A percentile compares a stretch with the other conserved stretches of the same genome.
Conservation (phyloP, 2,888 invertebrate species). For the Bellardia bayeri region DNA sequence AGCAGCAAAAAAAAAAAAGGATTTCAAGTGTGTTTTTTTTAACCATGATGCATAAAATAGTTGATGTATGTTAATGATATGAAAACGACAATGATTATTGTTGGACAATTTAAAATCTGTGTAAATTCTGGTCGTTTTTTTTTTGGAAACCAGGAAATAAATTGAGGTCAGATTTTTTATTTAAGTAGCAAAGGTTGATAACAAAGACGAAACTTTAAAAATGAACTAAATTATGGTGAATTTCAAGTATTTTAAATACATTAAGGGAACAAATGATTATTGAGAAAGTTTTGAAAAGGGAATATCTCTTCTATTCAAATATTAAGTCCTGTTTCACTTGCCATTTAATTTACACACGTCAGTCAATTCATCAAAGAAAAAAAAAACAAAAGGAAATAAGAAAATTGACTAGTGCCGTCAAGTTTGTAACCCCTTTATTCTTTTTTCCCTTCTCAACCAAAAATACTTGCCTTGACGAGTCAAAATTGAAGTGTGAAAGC, state of each 20-base stretch:
- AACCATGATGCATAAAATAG: constrained; percentile 51
- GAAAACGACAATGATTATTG: constrained; percentile 41
- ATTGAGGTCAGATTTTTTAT: constrained; percentile 48
- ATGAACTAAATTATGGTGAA: background rate
- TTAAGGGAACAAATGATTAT: background rate
- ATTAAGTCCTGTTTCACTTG: too few relatives aligned
- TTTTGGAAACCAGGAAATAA: constrained; percentile 52
- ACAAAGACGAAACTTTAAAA: background rate
- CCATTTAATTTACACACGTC: too few relatives aligned
- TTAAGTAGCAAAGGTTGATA: background rate
- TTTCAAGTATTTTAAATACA: background rate
- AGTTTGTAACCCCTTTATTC: too few relatives aligned
- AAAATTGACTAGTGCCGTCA: too few relatives aligned
- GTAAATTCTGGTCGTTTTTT: background rate
- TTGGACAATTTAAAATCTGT: constrained; percentile 30
- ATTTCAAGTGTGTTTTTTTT: background rate
- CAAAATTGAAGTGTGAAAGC: too few relatives aligned
- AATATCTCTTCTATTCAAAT: too few relatives aligned
- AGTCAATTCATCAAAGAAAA: too few relatives aligned
- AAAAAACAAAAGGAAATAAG: too few relatives aligned
- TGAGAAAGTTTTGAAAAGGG: too few relatives aligned
- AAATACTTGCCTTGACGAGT: too few relatives aligned
- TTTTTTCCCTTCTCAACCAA: too few relatives aligned
- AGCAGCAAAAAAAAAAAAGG: background rate
- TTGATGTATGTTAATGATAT: constrained; percentile 60